phyloP scores from a whole-genome alignment of 1,140 invertebrate species.

The Antheraea pernyi region DNA sequence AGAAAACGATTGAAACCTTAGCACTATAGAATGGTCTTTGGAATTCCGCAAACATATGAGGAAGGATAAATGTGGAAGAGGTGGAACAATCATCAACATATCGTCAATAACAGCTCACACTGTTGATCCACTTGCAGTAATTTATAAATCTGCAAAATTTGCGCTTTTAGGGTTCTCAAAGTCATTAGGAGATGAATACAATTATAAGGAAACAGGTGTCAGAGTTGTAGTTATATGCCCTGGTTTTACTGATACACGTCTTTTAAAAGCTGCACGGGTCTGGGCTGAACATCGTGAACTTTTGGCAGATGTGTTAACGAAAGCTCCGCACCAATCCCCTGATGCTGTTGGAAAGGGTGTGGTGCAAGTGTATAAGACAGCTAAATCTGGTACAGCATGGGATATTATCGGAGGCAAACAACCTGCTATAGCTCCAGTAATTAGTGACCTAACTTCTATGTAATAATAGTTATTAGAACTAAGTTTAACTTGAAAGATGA shows the following conservation, averaged over 20 bases:
- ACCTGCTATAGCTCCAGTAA: not conserved
- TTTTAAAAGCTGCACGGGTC: constrained; percentile 47
- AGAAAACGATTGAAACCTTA: constrained; percentile 59
- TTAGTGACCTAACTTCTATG: no score
- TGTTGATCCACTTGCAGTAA: constrained; percentile 80
- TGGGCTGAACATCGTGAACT: constrained; percentile 32
- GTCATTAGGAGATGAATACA: constrained; percentile 76
- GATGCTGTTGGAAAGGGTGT: constrained; percentile 23
- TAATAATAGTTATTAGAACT: no score
- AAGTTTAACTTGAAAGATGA: no score
- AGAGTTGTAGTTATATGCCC: constrained; percentile 78
- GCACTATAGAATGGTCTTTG: constrained; percentile 54
- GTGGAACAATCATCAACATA: constrained; percentile 83
- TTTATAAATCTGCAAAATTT: constrained; percentile 85
- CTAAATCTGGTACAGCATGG: constrained; percentile 5
- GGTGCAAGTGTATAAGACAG: constrained; percentile 42
- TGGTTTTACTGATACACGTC: constrained; percentile 69
- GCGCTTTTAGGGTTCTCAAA: constrained; percentile 80
- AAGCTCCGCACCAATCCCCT: constrained; percentile 34
- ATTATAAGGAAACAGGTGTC: constrained; percentile 79
- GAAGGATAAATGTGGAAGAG: constrained; percentile 80
- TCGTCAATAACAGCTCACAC: constrained; percentile 81
- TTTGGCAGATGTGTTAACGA: constrained; percentile 25
- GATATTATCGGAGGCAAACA: not conserved
- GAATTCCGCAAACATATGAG: constrained; percentile 77